Percentiles rank a stretch among this genome's conserved stretches.
phyloP scores from a whole-genome alignment of 2,797 vertebrate genomes.

The Myotis findleyi region DNA sequence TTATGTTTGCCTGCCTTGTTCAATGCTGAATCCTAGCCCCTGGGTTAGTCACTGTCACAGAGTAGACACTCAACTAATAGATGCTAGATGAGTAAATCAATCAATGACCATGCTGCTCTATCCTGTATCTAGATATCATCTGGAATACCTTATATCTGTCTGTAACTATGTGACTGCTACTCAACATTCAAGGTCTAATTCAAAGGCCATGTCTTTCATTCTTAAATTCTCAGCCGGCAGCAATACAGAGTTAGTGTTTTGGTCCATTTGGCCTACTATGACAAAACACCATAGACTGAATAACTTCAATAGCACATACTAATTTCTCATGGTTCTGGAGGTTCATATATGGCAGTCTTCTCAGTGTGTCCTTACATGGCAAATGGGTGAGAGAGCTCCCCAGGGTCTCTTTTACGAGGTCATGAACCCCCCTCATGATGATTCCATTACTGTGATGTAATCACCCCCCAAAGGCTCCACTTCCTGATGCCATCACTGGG shows the following conservation, averaged over 20 bases:
- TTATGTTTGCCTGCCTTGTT: background rate
- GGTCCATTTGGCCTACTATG: background rate
- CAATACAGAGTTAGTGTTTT: background rate
- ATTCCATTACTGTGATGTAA: background rate
- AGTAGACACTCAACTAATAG: background rate
- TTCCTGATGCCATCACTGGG: background rate
- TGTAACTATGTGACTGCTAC: background rate
- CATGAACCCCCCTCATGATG: background rate
- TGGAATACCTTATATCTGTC: background rate
- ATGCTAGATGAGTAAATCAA: background rate
- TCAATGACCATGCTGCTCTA: background rate
- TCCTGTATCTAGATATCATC: background rate
- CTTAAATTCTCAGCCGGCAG: background rate
- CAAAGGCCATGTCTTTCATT: background rate
- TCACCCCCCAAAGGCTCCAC: background rate
- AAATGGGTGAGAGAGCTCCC: background rate
- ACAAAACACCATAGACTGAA: background rate
- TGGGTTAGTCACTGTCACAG: background rate
- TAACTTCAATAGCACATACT: background rate
- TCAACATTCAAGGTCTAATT: background rate
- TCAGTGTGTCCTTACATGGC: background rate
- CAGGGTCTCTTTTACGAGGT: background rate
- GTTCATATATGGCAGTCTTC: background rate
- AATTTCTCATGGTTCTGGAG: background rate
- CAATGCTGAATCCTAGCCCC: background rate